Conservation (phyloP, 2,113 vertebrate species). For the Nematolebias whitei region DNA sequence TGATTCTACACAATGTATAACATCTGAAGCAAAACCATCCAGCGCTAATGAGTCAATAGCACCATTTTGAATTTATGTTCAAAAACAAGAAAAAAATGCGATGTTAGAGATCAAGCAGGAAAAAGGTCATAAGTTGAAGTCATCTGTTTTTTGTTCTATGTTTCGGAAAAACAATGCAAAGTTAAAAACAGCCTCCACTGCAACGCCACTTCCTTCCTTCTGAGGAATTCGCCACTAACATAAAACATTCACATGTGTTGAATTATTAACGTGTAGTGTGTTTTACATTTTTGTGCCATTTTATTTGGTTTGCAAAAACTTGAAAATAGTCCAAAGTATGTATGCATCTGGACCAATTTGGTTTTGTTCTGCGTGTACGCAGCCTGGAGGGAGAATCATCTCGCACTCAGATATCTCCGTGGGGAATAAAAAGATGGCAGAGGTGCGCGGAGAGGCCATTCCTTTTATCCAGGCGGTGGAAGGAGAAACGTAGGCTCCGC, state of each 20-base stretch:
- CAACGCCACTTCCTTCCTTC: slow-evolving; percentile 46
- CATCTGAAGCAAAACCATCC: slow-evolving; percentile 30
- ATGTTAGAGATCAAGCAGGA: slow-evolving; percentile 20
- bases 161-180: slow-evolving; percentile 61
- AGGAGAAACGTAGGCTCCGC: slow-evolving; percentile 80
- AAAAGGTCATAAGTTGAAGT: slow-evolving; percentile 53
- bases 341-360: slow-evolving; percentile 60
- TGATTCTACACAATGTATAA: slow-evolving; percentile 14
- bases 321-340: slow-evolving; percentile 85
- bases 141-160: slow-evolving; percentile 34
- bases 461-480: slow-evolving; percentile 83
- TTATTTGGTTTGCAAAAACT: slow-evolving; percentile 75
- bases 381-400: slow-evolving; percentile 92
- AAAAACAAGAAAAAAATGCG: background rate
- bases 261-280: slow-evolving; percentile 90
- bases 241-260: slow-evolving; percentile 89
- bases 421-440: slow-evolving; percentile 89
- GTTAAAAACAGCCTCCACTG: slow-evolving; percentile 40
- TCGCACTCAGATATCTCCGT: slow-evolving; percentile 89
- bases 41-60: slow-evolving; percentile 18
- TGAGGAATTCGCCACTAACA: slow-evolving; percentile 80
- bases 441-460: slow-evolving; percentile 78
- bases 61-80: background rate
- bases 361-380: slow-evolving; percentile 88
- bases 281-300: slow-evolving; percentile 73